Conservation (phyloP, 2,888 invertebrate species). For the Nomada ferruginata region DNA sequence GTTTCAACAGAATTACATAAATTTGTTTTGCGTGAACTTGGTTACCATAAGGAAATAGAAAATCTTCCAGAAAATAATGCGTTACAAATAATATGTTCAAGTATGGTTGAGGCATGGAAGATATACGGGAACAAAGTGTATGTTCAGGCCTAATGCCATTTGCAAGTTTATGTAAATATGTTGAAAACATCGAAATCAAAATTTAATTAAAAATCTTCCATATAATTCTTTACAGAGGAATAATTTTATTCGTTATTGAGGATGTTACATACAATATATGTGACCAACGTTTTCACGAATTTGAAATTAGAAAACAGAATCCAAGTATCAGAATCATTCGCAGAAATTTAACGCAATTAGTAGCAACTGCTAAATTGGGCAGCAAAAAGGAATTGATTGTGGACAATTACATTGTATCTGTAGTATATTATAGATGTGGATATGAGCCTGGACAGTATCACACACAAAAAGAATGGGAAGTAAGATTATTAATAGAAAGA, state of each 20-base stretch:
- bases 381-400: slow-evolving; percentile 88
- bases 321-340: slow-evolving; percentile 90
- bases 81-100: slow-evolving; percentile 90
- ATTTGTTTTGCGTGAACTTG: slow-evolving; percentile 85
- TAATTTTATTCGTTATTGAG: slow-evolving; percentile 94
- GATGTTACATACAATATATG: slow-evolving; percentile 95
- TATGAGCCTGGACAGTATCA: slow-evolving; percentile 95
- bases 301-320: slow-evolving; percentile 90
- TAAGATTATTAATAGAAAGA: slow-evolving; percentile 92
- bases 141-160: slow-evolving; percentile 27
- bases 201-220: slow-evolving; percentile 6
- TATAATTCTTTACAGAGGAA: slow-evolving; percentile 84
- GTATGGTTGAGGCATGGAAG: slow-evolving; percentile 94
- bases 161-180: background rate
- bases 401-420: slow-evolving; percentile 90
- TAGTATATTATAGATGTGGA: slow-evolving; percentile 96
- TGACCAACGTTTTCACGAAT: slow-evolving; percentile 97
- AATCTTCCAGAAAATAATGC: slow-evolving; percentile 92
- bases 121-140: slow-evolving; percentile 88
- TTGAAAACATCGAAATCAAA: background rate
- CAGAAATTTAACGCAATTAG: slow-evolving; percentile 90
- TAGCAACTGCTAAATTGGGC: slow-evolving; percentile 86
- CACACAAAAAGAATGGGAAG: slow-evolving; percentile 92
- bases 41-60: slow-evolving; percentile 53
- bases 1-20: slow-evolving; percentile 93